A percentile compares a stretch with the other conserved stretches of the same genome.
Evolutionary conservation across 2,113 vertebrate species (phyloP).

Genomic region (Deroptyus accipitrinus): DNA sequence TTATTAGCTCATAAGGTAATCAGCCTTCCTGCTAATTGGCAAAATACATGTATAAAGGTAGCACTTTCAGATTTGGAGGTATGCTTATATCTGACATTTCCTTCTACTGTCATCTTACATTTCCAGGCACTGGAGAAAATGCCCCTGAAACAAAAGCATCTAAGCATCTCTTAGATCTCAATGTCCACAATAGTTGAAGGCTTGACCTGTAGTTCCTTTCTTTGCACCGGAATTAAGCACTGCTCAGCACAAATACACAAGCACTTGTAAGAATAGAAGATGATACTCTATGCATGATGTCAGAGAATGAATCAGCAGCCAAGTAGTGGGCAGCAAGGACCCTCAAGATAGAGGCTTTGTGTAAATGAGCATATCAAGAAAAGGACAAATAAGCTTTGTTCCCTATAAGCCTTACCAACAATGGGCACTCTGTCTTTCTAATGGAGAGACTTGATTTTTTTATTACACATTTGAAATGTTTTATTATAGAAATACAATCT

Average conservation of each 20-base stretch:
- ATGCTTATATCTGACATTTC: neutral
- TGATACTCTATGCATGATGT: neutral
- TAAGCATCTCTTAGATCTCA: neutral
- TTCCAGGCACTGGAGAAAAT: neutral
- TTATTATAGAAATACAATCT: neutral
- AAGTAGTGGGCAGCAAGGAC: neutral
- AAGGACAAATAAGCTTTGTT: conserved; percentile 30
- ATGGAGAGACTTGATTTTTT: neutral
- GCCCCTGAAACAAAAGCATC: neutral
- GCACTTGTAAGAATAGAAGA: neutral
- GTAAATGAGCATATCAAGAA: neutral
- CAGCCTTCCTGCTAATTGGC: neutral
- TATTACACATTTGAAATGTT: neutral
- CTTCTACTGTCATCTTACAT: neutral
- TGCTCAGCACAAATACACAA: neutral
- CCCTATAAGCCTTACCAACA: neutral
- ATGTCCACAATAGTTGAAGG: neutral
- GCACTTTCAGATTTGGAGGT: neutral
- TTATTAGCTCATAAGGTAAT: neutral
- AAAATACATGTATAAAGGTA: neutral
- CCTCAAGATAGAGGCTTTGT: neutral
- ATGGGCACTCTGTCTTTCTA: neutral
- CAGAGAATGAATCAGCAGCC: neutral
- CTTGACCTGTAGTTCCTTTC: neutral
- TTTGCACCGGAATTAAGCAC: neutral